Conservation (phyloP, 1,140 invertebrate genomes). For the Pissodes strobi region DNA sequence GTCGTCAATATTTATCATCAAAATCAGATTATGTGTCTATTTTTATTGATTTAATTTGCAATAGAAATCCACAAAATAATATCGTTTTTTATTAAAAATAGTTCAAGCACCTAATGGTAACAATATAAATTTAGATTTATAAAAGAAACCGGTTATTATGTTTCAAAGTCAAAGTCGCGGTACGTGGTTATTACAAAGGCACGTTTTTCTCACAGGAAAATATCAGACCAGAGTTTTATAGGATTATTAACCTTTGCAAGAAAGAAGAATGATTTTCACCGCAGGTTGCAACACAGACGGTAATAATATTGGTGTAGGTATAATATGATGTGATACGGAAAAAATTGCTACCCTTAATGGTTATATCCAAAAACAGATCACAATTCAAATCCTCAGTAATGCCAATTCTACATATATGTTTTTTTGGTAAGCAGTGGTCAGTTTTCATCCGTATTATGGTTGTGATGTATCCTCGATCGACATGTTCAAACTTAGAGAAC, state of each 20-base stretch:
- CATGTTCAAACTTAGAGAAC: no score
- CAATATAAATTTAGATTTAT: not conserved
- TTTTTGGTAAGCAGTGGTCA: not conserved
- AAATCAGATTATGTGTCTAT: no score
- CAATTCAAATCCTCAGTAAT: not conserved
- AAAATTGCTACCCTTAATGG: not conserved
- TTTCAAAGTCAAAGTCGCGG: not conserved
- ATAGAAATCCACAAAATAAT: no score
- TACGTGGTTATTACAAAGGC: not conserved
- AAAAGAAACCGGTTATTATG: not conserved
- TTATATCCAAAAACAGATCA: not conserved
- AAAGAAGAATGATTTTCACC: slow-evolving; percentile 1
- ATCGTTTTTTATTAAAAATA: no score
- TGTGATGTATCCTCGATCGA: no score
- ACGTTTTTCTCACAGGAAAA: slow-evolving; percentile 7
- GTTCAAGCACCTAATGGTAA: not conserved
- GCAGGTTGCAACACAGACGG: not conserved
- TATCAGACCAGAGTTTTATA: slow-evolving; percentile 4
- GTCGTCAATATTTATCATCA: no score
- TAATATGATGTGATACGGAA: no score
- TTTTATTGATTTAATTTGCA: no score
- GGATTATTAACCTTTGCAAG: slow-evolving; percentile 7
- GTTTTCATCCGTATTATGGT: no score
- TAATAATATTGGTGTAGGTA: no score
- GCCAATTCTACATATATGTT: not conserved